Base-by-base conservation (phyloP, 2,888 invertebrate species). In the Zhengitettix transpicula region DNA sequence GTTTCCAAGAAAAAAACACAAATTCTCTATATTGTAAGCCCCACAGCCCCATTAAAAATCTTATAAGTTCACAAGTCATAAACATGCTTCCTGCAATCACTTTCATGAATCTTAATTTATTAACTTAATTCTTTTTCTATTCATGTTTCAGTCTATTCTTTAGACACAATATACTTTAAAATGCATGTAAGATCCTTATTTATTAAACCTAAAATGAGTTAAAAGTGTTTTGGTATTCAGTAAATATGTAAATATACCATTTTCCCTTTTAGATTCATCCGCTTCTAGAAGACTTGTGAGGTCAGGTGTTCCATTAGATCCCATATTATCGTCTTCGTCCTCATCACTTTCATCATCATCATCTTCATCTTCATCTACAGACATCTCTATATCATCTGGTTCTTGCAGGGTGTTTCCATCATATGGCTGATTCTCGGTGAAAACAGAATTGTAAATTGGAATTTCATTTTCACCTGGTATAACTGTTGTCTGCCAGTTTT, bases 281-380 rank as follows among this genome's bases (percentile, higher is more conserved):
- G 77, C 77, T 64, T 78, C 76, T 51, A 78, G 66, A 63, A 78
- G 70, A 64, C 75, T 77, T 9, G 75, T 74, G 58, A 79, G 74
- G 63, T 79, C 79, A 61, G 69, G 72, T 60, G 68, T 72, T 56
- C 74, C n/a, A 12, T 14, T n/a, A 14, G 47, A 47, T 14, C 47
- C 47, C 47, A 47, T 47, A 53, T 53, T 17, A 51, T 51, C 51
- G 11, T 51, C 51, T 51, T 51, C 51, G 9, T 15, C 9, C 9
- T 16, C 16, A 16, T 51, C 51, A 51, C n/a, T 51, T 51, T n/a
- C 51, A n/a, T 15, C 16, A 51, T 51, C 51, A n/a, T 51, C 28
- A 3, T 28, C 28, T 47, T 47, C 53, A 52, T 69, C 69, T 40
- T 73, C 69, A 61, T 73, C 71, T 51, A 73, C 69, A 61, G 72